Evolutionary conservation across 2,113 vertebrate genomes (phyloP), one percentile per base, ranked within the genome.

Genomic region (Cranoglanis bouderius): DNA sequence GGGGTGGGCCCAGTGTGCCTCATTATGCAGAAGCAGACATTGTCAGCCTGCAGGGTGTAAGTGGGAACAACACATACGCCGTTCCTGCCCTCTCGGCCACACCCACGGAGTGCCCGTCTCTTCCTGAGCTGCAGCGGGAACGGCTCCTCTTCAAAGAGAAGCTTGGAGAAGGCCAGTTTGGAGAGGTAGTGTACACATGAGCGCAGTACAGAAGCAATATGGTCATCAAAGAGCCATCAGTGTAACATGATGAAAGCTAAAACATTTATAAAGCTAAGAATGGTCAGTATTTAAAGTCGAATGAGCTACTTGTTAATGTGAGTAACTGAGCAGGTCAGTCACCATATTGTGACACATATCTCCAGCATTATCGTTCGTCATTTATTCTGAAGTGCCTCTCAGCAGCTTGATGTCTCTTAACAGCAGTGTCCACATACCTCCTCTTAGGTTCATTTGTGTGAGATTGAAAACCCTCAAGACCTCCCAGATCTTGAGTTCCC

Each of bases 11-110:
- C 91, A 98, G 96, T 18, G 97, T 98, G n/a, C 97, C 97, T 14
- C 97, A 98, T 84, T 98, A 98, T 5, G 98, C 98, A 0, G 98
- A 98, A 92, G 98, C 98, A 0, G 97, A 98, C 94, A 98, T 98
- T 29, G 96, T 98, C 77, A 98, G 96, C 90, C 95, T 98, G 90
- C 97, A 98, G 91, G 97, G 97, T 0, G 97, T 98, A 88, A 98
- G 97, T 0, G 97, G 97, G 13, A 97, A 97, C 94, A 98, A 97
- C 94, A 98, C 97, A 4, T 98, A 98, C 0, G 97, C 97, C 0
- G 97, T 98, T 3, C 97, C 97, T 0, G 97, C 97, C n/a, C 90
- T 96, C 92, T 95, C 95, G 0, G 95, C 95, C 0, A 94, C 96
- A 92, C 65, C 96, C 94, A 0, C 96, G 1, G 97, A 98, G 72